A percentile compares a stretch with the other conserved stretches of the same genome.
Conservation (phyloP, 2,113 vertebrate genomes). For the Alethe diademata region DNA sequence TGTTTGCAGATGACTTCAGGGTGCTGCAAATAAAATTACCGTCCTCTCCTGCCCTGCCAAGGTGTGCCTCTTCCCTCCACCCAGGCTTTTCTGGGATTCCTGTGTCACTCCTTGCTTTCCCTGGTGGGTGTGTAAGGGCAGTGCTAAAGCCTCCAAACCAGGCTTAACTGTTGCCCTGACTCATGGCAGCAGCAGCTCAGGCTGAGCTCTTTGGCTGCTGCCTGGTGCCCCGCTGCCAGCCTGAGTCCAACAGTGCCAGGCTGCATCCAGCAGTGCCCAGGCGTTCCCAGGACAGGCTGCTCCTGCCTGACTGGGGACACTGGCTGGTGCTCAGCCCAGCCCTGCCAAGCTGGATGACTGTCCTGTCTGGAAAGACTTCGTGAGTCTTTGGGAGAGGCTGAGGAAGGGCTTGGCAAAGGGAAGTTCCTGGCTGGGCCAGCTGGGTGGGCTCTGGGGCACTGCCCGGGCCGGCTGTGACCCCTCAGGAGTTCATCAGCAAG, state of each 20-base stretch:
- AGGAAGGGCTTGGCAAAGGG: neutral
- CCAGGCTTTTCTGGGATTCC: neutral
- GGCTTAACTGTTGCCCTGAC: neutral
- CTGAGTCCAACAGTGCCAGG: neutral
- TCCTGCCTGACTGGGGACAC: neutral
- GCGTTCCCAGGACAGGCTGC: neutral
- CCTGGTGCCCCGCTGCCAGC: neutral
- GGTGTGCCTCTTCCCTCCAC: neutral
- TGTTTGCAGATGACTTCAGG: conserved; percentile 32
- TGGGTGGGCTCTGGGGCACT: neutral
- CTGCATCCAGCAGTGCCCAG: neutral
- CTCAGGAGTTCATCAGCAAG: neutral
- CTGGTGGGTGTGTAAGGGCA: neutral
- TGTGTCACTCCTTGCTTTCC: neutral
- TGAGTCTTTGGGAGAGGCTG: neutral
- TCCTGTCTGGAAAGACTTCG: neutral
- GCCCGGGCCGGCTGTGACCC: accelerated
- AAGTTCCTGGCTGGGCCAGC: neutral
- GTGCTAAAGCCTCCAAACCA: neutral
- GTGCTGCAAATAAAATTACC: conserved; percentile 43
- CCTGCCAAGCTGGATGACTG: neutral
- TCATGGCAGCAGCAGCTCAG: neutral
- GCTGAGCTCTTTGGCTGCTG: neutral
- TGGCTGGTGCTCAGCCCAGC: neutral
- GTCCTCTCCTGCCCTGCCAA: neutral